These are phyloP conservation scores for Lates calcarifer DNA, from an alignment of 2,113 vertebrate species.

Conservation along the genomic window DNA sequence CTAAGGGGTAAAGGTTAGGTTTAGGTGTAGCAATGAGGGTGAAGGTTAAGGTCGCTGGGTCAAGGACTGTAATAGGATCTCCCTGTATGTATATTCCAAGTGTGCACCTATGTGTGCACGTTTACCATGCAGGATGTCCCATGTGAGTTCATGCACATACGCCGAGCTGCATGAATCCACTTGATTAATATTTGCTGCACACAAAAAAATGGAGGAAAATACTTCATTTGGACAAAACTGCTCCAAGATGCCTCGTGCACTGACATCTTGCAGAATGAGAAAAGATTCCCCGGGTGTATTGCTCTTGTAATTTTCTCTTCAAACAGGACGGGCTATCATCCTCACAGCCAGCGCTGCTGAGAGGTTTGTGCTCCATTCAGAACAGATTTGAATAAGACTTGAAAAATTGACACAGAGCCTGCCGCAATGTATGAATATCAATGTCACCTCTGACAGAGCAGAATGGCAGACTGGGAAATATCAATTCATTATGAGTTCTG, in stretches of 20 bases:
- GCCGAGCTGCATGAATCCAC: slow-evolving; percentile 6
- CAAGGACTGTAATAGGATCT: slow-evolving; percentile 62
- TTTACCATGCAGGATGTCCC: slow-evolving; percentile 27
- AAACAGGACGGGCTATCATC: slow-evolving; percentile 76
- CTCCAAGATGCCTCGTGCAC: slow-evolving; percentile 42
- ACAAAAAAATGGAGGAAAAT: slow-evolving; percentile 33
- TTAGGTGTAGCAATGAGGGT: slow-evolving; percentile 58
- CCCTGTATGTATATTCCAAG: slow-evolving; percentile 49
- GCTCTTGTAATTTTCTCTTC: slow-evolving; percentile 80
- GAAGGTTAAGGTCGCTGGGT: slow-evolving; percentile 69
- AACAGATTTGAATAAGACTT: slow-evolving; percentile 79
- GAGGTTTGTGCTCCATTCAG: slow-evolving; percentile 72
- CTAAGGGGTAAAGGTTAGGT: slow-evolving; percentile 64
- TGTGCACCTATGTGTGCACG: slow-evolving; percentile 32
- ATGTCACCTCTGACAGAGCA: slow-evolving; percentile 76
- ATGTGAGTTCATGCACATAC: slow-evolving; percentile 24
- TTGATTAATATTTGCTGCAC: slow-evolving; percentile 12
- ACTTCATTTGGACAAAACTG: slow-evolving; percentile 58
- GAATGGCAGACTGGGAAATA: slow-evolving; percentile 65
- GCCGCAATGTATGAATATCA: slow-evolving; percentile 82
- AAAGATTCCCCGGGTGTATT: slow-evolving; percentile 65
- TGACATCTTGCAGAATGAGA: slow-evolving; percentile 63
- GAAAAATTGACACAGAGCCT: slow-evolving; percentile 71
- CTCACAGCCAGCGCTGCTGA: slow-evolving; percentile 68
- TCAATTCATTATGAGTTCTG: slow-evolving; percentile 74